Percentiles rank a stretch among this genome's conserved stretches.
These are phyloP conservation scores for Oreochromis grahami DNA, from an alignment of 2,797 vertebrate species.

Conservation along the genomic window DNA sequence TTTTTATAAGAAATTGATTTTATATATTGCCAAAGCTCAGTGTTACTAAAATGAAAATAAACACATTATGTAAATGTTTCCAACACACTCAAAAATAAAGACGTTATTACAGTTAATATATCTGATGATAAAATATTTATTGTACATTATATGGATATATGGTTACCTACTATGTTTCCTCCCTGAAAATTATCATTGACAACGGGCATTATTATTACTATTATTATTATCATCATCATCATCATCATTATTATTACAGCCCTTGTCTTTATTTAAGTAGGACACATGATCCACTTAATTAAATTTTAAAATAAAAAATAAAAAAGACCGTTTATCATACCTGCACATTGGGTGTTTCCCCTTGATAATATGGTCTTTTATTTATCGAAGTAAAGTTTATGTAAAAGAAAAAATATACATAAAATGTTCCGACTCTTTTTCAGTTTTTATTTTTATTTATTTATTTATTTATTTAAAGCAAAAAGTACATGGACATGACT, in stretches of 20 bases:
- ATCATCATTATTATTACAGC: neutral
- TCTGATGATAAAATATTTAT: neutral
- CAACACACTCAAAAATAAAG: neutral
- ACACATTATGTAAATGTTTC: fast-evolving
- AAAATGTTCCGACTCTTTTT: neutral
- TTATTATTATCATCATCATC: neutral
- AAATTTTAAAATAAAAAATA: fast-evolving
- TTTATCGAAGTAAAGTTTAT: neutral
- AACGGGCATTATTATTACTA: neutral
- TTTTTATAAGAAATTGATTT: neutral
- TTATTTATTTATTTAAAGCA: neutral
- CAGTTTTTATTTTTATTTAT: fast-evolving
- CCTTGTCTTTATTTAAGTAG: neutral
- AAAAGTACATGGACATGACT: fast-evolving
- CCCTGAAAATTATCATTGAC: neutral
- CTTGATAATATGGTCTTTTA: neutral
- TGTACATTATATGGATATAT: neutral
- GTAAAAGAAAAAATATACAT: neutral
- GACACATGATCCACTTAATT: neutral
- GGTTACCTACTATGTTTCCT: fast-evolving
- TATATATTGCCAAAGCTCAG: neutral
- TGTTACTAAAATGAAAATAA: neutral
- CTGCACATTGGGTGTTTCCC: fast-evolving
- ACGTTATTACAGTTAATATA: neutral
- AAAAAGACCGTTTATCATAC: neutral